Evolutionary conservation across 2,888 invertebrate genomes (phyloP), one percentile per base, ranked within the genome.

Genomic region (Noctuana brunneofusca): DNA sequence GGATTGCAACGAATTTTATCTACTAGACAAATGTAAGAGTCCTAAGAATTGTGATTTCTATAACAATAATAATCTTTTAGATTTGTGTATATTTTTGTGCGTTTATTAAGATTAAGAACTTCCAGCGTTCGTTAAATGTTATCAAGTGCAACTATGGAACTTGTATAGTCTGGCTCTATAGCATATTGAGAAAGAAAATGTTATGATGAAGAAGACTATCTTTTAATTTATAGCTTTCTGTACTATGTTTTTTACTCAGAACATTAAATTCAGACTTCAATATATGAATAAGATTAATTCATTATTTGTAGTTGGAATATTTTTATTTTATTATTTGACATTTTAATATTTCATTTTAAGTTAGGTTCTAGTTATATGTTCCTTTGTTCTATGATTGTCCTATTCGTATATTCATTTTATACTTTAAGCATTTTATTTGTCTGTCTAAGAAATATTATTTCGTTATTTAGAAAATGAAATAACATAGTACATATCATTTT

Each of bases 21-120:
- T 76, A 79, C 70, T 84, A 86, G 86, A 87, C 83, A 83, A 81
- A 79, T 75, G 70, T 74, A 86, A 85, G 83, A 88, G 87, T 89
- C 87, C 89, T 87, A 85, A 82, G 72, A 80, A 87, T 79, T 91
- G 90, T 91, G 90, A 90, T 91, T 89, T 88, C 81, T 82, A 82
- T 86, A 87, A 90, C 90, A 89, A 90, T 90, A 90, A 90, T 83
- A 41, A 41, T 18, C 41, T 89, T 89, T 89, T 86, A 87, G 86
- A 89, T 84, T 49, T 64, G 81, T 80, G 80, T 87, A 86, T 90
- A 89, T 89, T 89, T 90, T 90, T 88, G 87, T 90, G 89, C 87
- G 86, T 89, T 86, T 89, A 84, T 86, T 84, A 84, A 86, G 83
- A 75, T 76, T 89, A 89, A 86, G 87, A 73, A 79, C 76, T 74